Percentiles rank a stretch among this genome's conserved stretches.
Evolutionary conservation across 1,140 invertebrate species (phyloP).

Genomic region (Ceratina japonica): DNA sequence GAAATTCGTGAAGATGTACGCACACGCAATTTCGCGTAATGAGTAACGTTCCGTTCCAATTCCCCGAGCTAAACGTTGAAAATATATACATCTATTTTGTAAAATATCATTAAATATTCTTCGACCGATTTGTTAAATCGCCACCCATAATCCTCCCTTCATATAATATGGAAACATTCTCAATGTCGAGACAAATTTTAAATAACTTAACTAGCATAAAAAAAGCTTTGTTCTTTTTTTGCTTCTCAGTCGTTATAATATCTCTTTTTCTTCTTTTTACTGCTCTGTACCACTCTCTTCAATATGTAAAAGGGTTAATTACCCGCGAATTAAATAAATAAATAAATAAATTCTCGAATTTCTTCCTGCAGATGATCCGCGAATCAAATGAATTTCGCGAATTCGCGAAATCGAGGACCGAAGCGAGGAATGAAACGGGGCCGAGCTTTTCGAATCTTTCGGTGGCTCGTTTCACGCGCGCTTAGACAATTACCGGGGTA

Average conservation of each 20-base stretch:
- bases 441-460: constrained; percentile 15
- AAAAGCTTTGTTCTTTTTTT: too few relatives aligned
- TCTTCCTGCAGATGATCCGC: not conserved
- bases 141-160: not conserved
- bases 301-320: too few relatives aligned
- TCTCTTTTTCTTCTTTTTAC: too few relatives aligned
- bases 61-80: not conserved
- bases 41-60: not conserved
- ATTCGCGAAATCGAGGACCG: not conserved
- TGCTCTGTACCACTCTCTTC: too few relatives aligned
- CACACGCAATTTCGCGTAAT: not conserved
- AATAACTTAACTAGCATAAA: too few relatives aligned
- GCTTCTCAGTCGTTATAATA: too few relatives aligned
- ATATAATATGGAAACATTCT: not conserved
- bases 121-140: not conserved
- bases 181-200: not conserved
- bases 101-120: not conserved
- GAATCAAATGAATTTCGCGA: not conserved
- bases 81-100: too few relatives aligned
- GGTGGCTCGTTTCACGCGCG: constrained; percentile 39
- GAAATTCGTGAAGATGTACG: not conserved
- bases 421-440: not conserved
- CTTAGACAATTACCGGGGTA: constrained; percentile 28
- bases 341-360: not conserved
- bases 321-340: too few relatives aligned